Base-by-base conservation (phyloP, 1,140 invertebrate species). In the Ceratina australensis region DNA sequence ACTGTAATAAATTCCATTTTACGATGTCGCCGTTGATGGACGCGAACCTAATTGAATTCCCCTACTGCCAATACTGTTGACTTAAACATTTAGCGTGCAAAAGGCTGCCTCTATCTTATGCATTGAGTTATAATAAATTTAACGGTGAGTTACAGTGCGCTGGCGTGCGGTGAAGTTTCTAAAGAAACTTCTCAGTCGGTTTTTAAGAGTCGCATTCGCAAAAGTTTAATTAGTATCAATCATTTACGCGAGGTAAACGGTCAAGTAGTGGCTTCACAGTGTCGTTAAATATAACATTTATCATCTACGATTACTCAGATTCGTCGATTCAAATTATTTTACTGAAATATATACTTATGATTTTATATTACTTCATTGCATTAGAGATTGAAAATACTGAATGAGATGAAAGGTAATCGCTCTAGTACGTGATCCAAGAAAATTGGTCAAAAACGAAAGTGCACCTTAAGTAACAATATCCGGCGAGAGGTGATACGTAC, bases 401-500 rank as follows among this genome's bases (percentile, higher is more conserved):
- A n/a, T n/a, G n/a, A n/a, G n/a, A n/a, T n/a, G n/a, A n/a, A n/a
- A n/a, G n/a, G n/a, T n/a, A n/a, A n/a, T n/a, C n/a, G n/a, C n/a
- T n/a, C n/a, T n/a, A n/a, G n/a, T n/a, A n/a, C n/a, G n/a, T n/a
- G n/a, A n/a, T n/a, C n/a, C n/a, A n/a, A n/a, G n/a, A n/a, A n/a
- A n/a, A n/a, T n/a, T n/a, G n/a, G n/a, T n/a, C n/a, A n/a, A n/a
- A n/a, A n/a, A n/a, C n/a, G n/a, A n/a, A n/a, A n/a, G n/a, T n/a
- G n/a, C n/a, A n/a, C 28, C 72, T 74, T 65, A 47, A 33, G 33
- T 71, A 63, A 26, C 57, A 72, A 66, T 81, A 81, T 72, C 64
- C 56, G 28, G 15, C 54, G 72, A 56, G 71, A 76, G 22, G 33
- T 47, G 72, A 80, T 33, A 33, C 5, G 28, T 77, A 81, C 65